Percentiles rank a stretch among this genome's conserved stretches.
These are phyloP conservation scores for Pantherophis alleghaniensis DNA, from an alignment of 2,797 vertebrate genomes.

Conservation along the genomic window DNA sequence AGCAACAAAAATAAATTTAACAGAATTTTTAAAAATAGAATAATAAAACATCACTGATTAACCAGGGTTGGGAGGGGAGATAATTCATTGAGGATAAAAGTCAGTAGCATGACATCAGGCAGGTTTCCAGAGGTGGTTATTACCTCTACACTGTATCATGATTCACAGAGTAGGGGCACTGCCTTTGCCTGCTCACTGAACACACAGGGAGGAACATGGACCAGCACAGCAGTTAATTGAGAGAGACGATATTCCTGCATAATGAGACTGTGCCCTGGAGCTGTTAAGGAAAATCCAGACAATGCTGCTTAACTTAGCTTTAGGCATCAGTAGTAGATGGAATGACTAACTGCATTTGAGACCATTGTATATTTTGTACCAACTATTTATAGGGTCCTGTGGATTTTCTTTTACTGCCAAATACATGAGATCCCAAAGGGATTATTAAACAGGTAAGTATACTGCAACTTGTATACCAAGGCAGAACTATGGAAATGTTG, in stretches of 20 bases:
- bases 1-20: not conserved
- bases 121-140: not conserved
- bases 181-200: not conserved
- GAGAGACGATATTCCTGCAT: not conserved
- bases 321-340: too few relatives aligned
- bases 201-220: not conserved
- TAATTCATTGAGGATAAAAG: not conserved
- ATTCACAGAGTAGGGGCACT: not conserved
- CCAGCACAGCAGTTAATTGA: not conserved
- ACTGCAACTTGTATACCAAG: not conserved
- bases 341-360: not conserved
- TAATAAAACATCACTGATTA: not conserved
- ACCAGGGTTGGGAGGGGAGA: not conserved
- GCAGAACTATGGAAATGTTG: not conserved
- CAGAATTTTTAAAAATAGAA: not conserved
- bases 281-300: conserved; percentile 5
- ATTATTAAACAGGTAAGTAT: not conserved
- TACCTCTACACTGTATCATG: not conserved
- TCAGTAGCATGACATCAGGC: not conserved
- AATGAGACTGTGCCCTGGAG: not conserved
- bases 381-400: not conserved
- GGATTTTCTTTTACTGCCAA: not conserved
- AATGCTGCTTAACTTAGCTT: not conserved
- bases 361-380: not conserved
- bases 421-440: not conserved